Evolutionary conservation across 1,140 invertebrate genomes (phyloP), one percentile per base, ranked within the genome.

Genomic region (Drosophila kanapiae): DNA sequence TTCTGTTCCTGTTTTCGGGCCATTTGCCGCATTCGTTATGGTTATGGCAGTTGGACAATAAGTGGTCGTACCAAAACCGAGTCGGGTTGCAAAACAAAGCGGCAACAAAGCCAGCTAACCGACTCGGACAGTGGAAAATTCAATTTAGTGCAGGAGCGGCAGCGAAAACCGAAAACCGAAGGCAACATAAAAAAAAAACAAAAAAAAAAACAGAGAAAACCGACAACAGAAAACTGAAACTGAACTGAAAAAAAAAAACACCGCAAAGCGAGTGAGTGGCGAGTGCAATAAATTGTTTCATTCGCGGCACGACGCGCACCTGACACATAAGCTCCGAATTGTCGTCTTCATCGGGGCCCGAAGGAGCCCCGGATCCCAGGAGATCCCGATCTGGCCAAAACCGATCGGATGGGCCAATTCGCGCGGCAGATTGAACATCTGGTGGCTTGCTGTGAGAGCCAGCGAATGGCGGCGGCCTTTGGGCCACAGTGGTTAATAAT

Each of bases 231-330:
- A 35, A 54, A 54, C 35, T 27, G 38, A 40, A 40, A 40, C 6
- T 5, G 4, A 43, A 48, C 16, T 42, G 31, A 8, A 40, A 31
- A 59, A 59, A 40, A 54, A 71, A 78, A 78, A 62, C 74, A 45
- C 69, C 47, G 69, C 61, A 75, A 59, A 56, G 65, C 76, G 45
- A 84, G 65, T 81, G 82, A 65, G 70, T 58, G 49, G 65, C 76
- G 63, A 84, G 71, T 85, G 82, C 82, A 85, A 85, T 85, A 85
- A 85, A 85, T 85, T 85, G 82, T 86, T 85, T 85, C 82, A 85
- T 86, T 85, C 82, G 82, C 81, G 80, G 81, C 76, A 70, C 80
- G 64, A 83, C 70, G 81, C 82, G 82, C 82, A 85, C 82, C 82
- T 85, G 82, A 85, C 82, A 85, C 82, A 85, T 86, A 85, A 85